Base-by-base conservation (phyloP, 2,797 vertebrate genomes). In the Typhlichthys eigenmanni region DNA sequence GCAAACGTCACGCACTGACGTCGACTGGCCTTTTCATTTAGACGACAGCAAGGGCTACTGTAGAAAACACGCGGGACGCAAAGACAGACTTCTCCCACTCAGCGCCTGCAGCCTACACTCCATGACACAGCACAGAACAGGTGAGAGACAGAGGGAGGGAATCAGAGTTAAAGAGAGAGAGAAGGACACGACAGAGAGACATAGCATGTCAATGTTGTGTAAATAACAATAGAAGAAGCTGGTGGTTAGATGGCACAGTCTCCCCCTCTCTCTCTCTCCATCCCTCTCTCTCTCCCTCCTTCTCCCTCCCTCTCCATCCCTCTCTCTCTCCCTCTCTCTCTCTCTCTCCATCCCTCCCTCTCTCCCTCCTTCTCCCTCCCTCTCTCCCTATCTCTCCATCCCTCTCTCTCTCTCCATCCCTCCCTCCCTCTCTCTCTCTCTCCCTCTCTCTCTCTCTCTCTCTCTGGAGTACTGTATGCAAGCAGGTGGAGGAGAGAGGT, bases 11-110 rank as follows among this genome's bases (percentile, higher is more conserved):
- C 77, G 80, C 83, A 74, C 79, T 74, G 73, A 74, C 84, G 78
- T 73, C 72, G 68, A 86, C 85, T 62, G 84, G 85, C 84, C 83
- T 76, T 88, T 85, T 87, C 80, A 84, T 85, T 88, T 80, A 78
- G 70, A 69, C 71, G 62, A 73, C 52, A 82, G 79, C 77, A 78
- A 82, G 19, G 19, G n/a, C 51, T 11, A 43, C 81, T 69, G 83
- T 84, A 84, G 85, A 8, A 38, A 38, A 38, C 34, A 88, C 82
- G 87, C 76, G 58, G 72, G 73, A 74, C 81, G 88, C 84, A 88
- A 85, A 91, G 85, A 80, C 76, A n/a, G 69, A 64, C 64, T 85
- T 79, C 76, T 79, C 74, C 75, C 55, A 62, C 80, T 83, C 79
- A 51, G 60, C 76, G 82, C 84, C 79, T 80, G 76, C 79, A 83